Conservation (phyloP, 2,888 invertebrate genomes). For the Alcis repandata region DNA sequence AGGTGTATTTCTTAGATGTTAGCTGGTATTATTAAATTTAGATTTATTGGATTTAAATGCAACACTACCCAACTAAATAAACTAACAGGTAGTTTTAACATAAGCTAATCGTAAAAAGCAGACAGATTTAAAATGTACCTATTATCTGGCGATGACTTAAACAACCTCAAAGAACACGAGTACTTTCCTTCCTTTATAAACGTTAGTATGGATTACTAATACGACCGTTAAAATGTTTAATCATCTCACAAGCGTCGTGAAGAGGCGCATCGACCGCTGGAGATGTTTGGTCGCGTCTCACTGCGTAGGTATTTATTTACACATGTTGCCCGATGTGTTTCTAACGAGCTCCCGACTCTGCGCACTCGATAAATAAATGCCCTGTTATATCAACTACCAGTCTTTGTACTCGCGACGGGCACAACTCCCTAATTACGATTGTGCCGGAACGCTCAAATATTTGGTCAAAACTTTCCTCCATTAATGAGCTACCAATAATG, state of each 20-base stretch:
- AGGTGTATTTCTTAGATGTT: too few relatives aligned
- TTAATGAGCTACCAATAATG: slow-evolving; percentile 84
- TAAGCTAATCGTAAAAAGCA: background rate
- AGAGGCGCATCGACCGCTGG: slow-evolving; percentile 64
- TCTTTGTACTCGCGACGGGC: slow-evolving; percentile 71
- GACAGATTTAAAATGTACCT: background rate
- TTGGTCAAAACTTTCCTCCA: slow-evolving; percentile 81
- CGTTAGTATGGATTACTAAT: slow-evolving; percentile 45
- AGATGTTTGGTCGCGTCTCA: slow-evolving; percentile 73
- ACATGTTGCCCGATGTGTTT: slow-evolving; percentile 80
- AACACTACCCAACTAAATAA: background rate
- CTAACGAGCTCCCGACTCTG: slow-evolving; percentile 75
- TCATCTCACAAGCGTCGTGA: slow-evolving; percentile 43
- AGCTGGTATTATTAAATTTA: too few relatives aligned
- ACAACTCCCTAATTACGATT: slow-evolving; percentile 77
- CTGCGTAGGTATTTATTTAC: slow-evolving; percentile 75
- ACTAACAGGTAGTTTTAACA: background rate
- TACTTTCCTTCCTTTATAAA: slow-evolving; percentile 41
- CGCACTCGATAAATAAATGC: slow-evolving; percentile 69
- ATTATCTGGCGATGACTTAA: slow-evolving; percentile 12
- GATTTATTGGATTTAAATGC: background rate
- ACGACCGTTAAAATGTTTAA: slow-evolving; percentile 52
- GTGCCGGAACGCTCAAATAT: slow-evolving; percentile 79
- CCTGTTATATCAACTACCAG: slow-evolving; percentile 81
- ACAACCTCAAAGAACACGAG: slow-evolving; percentile 37